Evolutionary conservation across 2,113 vertebrate genomes (phyloP).

Genomic region (Leucopsar rothschildi): DNA sequence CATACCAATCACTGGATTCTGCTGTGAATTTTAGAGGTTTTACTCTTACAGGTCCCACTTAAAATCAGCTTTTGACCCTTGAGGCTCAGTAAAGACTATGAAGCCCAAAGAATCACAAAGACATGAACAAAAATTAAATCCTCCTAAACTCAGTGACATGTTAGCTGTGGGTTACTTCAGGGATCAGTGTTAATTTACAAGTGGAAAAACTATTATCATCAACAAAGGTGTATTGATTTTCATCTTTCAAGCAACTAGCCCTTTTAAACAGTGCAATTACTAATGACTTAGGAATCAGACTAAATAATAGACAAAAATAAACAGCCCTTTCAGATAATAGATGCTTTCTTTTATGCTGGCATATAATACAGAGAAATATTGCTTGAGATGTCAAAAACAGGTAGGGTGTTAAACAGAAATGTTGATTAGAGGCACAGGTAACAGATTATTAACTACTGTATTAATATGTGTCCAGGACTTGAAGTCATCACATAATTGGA

Average conservation of each 20-base stretch:
- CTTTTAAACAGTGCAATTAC: neutral
- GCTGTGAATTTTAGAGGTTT: neutral
- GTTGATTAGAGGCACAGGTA: neutral
- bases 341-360: neutral
- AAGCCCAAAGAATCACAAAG: neutral
- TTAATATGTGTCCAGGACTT: neutral
- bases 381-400: neutral
- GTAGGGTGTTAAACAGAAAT: neutral
- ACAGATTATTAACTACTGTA: neutral
- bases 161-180: neutral
- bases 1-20: neutral
- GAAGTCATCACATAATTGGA: neutral
- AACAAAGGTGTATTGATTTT: neutral
- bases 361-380: neutral
- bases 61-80: neutral
- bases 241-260: neutral
- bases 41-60: neutral
- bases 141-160: neutral
- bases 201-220: neutral
- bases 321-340: neutral
- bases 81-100: neutral
- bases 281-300: neutral
- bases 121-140: neutral
- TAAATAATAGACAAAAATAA: neutral
- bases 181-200: slow-evolving; percentile 1